phyloP scores from a whole-genome alignment of 2,888 invertebrate species.

The Boloria euphrosyne region DNA sequence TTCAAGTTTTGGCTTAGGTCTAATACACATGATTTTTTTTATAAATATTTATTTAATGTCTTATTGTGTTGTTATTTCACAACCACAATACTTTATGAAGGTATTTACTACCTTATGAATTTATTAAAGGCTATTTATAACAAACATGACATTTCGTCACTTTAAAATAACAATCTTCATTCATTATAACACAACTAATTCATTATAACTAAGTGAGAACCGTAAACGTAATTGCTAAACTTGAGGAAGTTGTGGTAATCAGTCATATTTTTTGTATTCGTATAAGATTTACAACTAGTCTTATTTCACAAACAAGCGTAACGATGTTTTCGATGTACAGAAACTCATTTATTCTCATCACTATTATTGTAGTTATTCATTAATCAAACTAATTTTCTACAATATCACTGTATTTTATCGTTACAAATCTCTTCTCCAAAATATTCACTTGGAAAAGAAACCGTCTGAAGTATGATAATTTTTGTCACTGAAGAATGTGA shows the following conservation, averaged over 20 bases:
- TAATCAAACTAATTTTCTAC: slow-evolving; percentile 16
- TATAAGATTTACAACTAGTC: slow-evolving; percentile 1
- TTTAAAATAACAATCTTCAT: no score
- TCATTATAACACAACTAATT: no score
- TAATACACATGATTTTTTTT: no score
- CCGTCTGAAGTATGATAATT: slow-evolving; percentile 2
- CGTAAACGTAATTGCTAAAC: neutral
- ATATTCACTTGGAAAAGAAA: neutral
- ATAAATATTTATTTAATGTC: no score
- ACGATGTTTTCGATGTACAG: slow-evolving; percentile 8
- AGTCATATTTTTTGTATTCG: slow-evolving; percentile 9
- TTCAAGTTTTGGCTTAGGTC: no score
- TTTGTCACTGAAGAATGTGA: neutral
- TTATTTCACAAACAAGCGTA: slow-evolving; percentile 9
- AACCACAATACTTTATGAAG: no score
- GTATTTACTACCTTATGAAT: no score
- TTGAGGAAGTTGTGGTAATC: slow-evolving; percentile 5
- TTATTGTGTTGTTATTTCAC: no score
- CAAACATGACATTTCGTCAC: no score
- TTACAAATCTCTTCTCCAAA: slow-evolving; percentile 7
- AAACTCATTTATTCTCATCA: slow-evolving; percentile 5
- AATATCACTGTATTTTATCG: slow-evolving; percentile 6
- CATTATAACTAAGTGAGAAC: neutral
- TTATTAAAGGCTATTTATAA: no score
- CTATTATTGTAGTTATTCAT: neutral